Conservation (phyloP, 2,888 invertebrate species). For the Lobophora halterata region DNA sequence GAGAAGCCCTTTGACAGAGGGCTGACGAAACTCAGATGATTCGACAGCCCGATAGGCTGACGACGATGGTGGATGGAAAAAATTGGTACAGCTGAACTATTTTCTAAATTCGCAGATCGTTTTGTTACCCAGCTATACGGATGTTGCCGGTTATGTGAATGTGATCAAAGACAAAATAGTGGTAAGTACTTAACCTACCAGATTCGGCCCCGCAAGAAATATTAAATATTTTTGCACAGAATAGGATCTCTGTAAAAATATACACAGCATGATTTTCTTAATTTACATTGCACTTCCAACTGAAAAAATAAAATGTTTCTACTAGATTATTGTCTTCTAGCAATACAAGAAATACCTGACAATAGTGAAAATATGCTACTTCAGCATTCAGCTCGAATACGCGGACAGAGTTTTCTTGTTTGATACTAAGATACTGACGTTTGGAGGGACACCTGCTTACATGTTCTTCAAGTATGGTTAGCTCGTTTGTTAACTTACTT, state of each 20-base stretch:
- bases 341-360: conserved; percentile 52
- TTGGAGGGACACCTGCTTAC: conserved; percentile 68
- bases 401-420: conserved; percentile 63
- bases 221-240: too few relatives aligned
- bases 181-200: conserved; percentile 38
- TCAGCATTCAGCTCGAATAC: conserved; percentile 50
- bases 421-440: conserved; percentile 50
- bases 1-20: too few relatives aligned
- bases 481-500: conserved; percentile 5
- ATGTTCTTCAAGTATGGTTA: conserved; percentile 68
- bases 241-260: too few relatives aligned
- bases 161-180: conserved; percentile 65
- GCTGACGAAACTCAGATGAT: too few relatives aligned
- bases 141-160: conserved; percentile 37
- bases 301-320: too few relatives aligned
- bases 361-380: conserved; percentile 46
- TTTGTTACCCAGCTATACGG: conserved; percentile 45
- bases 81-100: too few relatives aligned
- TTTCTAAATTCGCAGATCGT: conserved; percentile 53
- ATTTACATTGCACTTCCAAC: too few relatives aligned
- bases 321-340: conserved; percentile 33
- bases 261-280: too few relatives aligned
- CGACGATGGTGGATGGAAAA: too few relatives aligned
- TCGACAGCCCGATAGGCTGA: too few relatives aligned
- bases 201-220: too few relatives aligned